A percentile compares a stretch with the other conserved stretches of the same genome.
Evolutionary conservation across 2,888 invertebrate species (phyloP).

Genomic region (Protula sp.): DNA sequence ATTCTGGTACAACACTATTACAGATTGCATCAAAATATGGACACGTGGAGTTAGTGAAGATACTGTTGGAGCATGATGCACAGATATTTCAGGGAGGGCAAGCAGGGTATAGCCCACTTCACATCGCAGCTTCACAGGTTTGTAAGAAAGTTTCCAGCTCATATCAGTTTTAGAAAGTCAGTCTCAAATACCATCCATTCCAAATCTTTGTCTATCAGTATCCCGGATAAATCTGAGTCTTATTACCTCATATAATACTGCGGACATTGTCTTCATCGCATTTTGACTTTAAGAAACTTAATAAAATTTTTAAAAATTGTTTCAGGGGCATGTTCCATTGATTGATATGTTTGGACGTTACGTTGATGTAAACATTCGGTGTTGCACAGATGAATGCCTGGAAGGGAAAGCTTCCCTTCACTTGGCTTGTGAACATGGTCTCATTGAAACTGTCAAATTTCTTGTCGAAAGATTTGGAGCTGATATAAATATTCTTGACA

Average conservation of each 20-base stretch:
- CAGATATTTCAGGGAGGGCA: constrained; percentile 15
- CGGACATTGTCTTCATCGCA: too few species aligned
- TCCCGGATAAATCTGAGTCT: too few species aligned
- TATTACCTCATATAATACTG: background rate
- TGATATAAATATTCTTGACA: constrained; percentile 14
- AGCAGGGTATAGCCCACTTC: constrained; percentile 16
- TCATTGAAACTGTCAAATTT: constrained; percentile 15
- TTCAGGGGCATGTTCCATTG: constrained; percentile 20
- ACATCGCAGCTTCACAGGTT: constrained; percentile 16
- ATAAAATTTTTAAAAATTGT: too few species aligned
- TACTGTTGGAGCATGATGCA: constrained; percentile 17
- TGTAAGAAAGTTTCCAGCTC: too few species aligned
- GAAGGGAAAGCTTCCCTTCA: constrained; percentile 13
- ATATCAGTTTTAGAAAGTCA: too few species aligned
- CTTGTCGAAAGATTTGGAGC: constrained; percentile 14
- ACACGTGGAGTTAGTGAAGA: constrained; percentile 19
- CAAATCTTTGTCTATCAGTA: too few species aligned
- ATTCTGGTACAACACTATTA: constrained; percentile 8
- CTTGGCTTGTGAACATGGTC: constrained; percentile 12
- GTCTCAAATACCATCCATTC: too few species aligned
- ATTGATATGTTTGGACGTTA: constrained; percentile 15
- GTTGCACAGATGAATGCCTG: background rate
- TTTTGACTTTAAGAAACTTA: too few species aligned
- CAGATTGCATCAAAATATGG: constrained; percentile 18
- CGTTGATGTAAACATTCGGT: constrained; percentile 16